Base-by-base conservation (phyloP, 1,140 invertebrate genomes). In the Atta colombica region DNA sequence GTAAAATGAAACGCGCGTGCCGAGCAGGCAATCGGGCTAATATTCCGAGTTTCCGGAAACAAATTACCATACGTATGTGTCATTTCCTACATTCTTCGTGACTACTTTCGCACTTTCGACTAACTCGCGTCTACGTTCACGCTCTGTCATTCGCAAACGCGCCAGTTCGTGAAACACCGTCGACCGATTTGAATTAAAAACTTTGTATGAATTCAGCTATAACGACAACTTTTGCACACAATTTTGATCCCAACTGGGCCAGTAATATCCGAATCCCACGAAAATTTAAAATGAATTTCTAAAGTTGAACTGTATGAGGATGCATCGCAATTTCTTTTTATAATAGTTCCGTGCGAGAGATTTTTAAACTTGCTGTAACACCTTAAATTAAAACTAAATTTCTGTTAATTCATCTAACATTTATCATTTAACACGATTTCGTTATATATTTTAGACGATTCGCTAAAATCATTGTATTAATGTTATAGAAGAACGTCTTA, bases 21-120 rank as follows among this genome's bases (percentile, higher is more conserved):
- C 91, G 82, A 63, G 75, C 51, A 78, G 77, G 77, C 51, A 75
- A 69, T 75, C 69, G 82, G 53, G 61, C 74, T 81, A 77, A 85
- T 88, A 88, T 78, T 77, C 45, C 74, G 82, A 85, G 88, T 88
- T 88, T 91, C 82, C 87, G 90, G 87, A 91, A 92, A 91, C 81
- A 92, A 87, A 90, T 92, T 87, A 85, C 80, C 61, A 1, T 68
- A 25, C 14, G 18, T 21, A 45, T 66, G 51, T 28, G 45, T 80
- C 60, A 53, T 68, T 80, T 80, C 77, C 77, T 35, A 53, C 45
- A 28, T 68, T 80, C 63, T 53, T 80, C 63, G 61, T 80, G 45
- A 53, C 28, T 45, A 16, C 49, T 25, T 16, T 68, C 49, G n/a
- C 49, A 39, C n/a, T 28, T 80, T 53, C n/a, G 77, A 69, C 7